Conservation (phyloP, 2,888 invertebrate genomes). For the Catocala fraxini region DNA sequence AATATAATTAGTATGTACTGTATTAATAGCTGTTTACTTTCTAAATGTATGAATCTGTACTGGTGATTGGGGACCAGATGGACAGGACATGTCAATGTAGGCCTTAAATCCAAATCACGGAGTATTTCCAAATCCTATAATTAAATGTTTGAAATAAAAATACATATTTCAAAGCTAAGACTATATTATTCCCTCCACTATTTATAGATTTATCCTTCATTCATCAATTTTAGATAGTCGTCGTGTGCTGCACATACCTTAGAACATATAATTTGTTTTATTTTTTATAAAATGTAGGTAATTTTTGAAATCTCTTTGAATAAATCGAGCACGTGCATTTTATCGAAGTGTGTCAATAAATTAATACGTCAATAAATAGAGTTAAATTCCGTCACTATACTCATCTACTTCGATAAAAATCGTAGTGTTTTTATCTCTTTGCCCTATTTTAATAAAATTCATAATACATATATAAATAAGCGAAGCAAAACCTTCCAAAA, state of each 20-base stretch:
- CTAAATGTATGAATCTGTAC: conserved; percentile 60
- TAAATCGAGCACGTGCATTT: not conserved
- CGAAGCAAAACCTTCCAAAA: conserved; percentile 11
- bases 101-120: conserved; percentile 64
- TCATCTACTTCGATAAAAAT: not conserved
- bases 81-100: conserved; percentile 65
- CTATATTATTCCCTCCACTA: conserved; percentile 83
- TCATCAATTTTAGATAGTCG: conserved; percentile 55
- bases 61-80: conserved; percentile 80
- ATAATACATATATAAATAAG: not conserved
- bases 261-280: conserved; percentile 20
- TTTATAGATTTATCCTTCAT: conserved; percentile 67
- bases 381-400: not conserved
- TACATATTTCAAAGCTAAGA: conserved; percentile 70
- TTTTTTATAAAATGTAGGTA: conserved; percentile 6
- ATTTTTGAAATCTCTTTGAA: not conserved
- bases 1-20: conserved; percentile 38
- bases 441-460: not conserved
- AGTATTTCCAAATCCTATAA: conserved; percentile 53
- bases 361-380: not conserved
- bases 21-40: conserved; percentile 39
- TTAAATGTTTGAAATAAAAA: conserved; percentile 40
- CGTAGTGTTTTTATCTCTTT: not conserved
- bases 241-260: conserved; percentile 55
- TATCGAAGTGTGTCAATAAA: not conserved